Evolutionary conservation across 2,113 vertebrate species (phyloP).

Genomic region (Syngnathus floridae): DNA sequence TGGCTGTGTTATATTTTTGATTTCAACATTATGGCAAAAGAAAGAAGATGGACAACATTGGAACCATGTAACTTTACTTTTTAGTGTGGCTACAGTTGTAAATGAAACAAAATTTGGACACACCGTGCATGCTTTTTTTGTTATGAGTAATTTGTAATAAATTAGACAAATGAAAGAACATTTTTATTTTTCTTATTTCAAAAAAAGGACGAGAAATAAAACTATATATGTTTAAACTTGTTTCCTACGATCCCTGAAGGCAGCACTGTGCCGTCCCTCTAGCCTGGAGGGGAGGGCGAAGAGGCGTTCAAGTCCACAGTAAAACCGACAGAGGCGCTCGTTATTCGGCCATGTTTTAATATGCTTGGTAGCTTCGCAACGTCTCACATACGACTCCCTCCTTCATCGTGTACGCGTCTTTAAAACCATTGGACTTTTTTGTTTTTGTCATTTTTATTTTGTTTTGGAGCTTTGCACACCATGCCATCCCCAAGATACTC

Average conservation of each 20-base stretch:
- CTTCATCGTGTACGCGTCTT: background rate
- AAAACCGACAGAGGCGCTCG: conserved; percentile 18
- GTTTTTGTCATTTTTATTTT: background rate
- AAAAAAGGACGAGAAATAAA: background rate
- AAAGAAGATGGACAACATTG: background rate
- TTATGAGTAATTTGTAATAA: too few species aligned
- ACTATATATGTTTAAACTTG: fast-evolving
- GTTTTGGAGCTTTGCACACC: background rate
- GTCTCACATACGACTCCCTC: background rate
- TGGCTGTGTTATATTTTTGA: background rate
- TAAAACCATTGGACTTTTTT: background rate
- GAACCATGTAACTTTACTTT: background rate
- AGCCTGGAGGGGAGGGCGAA: conserved; percentile 7
- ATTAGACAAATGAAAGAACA: too few species aligned
- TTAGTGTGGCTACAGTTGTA: background rate
- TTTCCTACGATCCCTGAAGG: conserved; percentile 31
- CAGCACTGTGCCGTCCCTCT: conserved; percentile 1
- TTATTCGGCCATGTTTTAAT: too few species aligned
- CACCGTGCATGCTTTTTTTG: too few species aligned
- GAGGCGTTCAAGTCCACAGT: conserved; percentile 29
- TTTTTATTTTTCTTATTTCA: too few species aligned
- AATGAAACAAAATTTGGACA: too few species aligned
- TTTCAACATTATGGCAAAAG: background rate
- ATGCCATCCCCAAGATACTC: conserved; percentile 82
- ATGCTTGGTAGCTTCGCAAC: background rate